Conservation (phyloP, 2,797 vertebrate species). For the Denticeps clupeoides region DNA sequence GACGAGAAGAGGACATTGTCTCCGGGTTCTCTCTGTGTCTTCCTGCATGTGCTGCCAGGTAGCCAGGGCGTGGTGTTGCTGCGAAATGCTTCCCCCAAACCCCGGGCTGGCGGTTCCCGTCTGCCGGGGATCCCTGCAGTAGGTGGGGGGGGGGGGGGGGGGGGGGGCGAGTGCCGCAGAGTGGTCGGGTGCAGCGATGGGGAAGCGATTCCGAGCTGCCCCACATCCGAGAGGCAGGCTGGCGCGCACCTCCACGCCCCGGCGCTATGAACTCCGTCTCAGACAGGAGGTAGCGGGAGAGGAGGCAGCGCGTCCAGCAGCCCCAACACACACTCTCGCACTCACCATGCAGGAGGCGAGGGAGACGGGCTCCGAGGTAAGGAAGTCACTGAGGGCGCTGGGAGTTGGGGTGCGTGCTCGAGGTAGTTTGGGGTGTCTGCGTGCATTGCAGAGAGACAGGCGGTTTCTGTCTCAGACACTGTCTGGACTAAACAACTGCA, state of each 20-base stretch:
- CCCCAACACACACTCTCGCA: slow-evolving; percentile 25
- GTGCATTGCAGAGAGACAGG: slow-evolving; percentile 12
- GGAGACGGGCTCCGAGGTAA: slow-evolving; percentile 52
- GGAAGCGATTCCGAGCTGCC: slow-evolving; percentile 60
- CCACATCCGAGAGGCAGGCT: slow-evolving; percentile 40
- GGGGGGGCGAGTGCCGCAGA: slow-evolving; percentile 46
- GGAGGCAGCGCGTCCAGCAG: slow-evolving; percentile 37
- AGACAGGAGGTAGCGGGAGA: slow-evolving; percentile 36
- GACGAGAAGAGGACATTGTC: no score
- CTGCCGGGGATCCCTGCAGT: slow-evolving; percentile 40
- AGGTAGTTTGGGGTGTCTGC: background rate
- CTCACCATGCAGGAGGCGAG: slow-evolving; percentile 52
- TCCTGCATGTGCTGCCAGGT: no score
- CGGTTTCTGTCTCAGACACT: slow-evolving; percentile 23
- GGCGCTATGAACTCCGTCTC: slow-evolving; percentile 16
- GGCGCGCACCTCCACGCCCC: slow-evolving; percentile 16
- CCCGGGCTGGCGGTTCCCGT: slow-evolving; percentile 37
- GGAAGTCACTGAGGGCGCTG: slow-evolving; percentile 19
- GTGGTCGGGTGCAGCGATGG: slow-evolving; percentile 50
- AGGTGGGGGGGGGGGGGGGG: slow-evolving; percentile 23
- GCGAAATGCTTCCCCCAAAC: slow-evolving; percentile 4
- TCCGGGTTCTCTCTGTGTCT: no score
- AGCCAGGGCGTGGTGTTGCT: slow-evolving; percentile 20
- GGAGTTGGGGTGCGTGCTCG: slow-evolving; percentile 3
- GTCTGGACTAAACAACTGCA: slow-evolving; percentile 36